These are phyloP conservation scores for Drosophila navojoa DNA, from an alignment of 1,140 invertebrate genomes.

Conservation along the genomic window DNA sequence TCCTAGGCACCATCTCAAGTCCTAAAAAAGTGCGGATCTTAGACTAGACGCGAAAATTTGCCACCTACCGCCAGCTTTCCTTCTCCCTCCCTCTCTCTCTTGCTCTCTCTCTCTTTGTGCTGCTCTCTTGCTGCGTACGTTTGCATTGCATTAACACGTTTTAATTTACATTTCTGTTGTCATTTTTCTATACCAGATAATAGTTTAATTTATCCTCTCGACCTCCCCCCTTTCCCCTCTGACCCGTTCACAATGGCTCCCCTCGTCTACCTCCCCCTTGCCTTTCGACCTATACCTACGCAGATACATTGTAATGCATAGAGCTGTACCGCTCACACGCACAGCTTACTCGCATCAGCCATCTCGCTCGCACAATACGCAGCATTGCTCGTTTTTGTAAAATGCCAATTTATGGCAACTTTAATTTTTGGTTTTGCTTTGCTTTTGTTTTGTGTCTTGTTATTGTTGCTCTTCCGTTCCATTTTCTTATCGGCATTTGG, in stretches of 20 bases:
- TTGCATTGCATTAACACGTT: constrained; percentile 20
- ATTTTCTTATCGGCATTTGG: background rate
- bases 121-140: background rate
- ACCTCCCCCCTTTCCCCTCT: background rate
- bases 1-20: constrained; percentile 45
- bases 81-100: too few species aligned
- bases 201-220: constrained; percentile 18
- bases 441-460: constrained; percentile 10
- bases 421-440: constrained; percentile 19
- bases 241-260: background rate
- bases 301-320: constrained; percentile 8
- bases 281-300: background rate
- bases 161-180: constrained; percentile 15
- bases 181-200: constrained; percentile 10
- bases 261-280: background rate
- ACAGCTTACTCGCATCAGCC: background rate
- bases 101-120: background rate
- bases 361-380: constrained; percentile 15
- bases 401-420: constrained; percentile 32
- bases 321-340: constrained; percentile 30
- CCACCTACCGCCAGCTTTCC: background rate
- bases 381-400: constrained; percentile 27
- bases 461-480: background rate
- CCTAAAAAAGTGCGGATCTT: constrained; percentile 25
- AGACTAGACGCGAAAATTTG: background rate